Conservation (phyloP, 1,140 invertebrate species). For the Cheumatopsyche charites region DNA sequence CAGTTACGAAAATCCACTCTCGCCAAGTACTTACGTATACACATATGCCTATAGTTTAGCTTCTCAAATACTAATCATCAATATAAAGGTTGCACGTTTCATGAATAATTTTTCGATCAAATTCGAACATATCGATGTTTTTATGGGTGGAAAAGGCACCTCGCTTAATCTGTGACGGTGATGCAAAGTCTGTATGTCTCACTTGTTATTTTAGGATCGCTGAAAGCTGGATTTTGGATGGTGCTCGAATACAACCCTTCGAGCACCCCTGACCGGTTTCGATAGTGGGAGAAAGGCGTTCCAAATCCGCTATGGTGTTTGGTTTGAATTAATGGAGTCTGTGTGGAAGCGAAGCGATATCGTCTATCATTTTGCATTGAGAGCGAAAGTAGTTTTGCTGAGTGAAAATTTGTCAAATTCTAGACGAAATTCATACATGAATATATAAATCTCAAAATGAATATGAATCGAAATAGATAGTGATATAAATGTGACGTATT, state of each 20-base stretch:
- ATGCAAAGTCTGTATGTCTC: background rate
- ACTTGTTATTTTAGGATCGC: conserved; percentile 44
- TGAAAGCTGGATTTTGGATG: conserved; percentile 9
- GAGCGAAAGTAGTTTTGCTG: background rate
- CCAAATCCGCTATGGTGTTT: background rate
- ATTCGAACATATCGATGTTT: background rate
- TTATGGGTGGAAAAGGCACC: background rate
- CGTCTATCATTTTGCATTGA: background rate
- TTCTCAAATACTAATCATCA: no score
- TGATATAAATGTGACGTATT: no score
- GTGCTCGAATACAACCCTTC: no score
- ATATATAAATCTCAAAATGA: no score
- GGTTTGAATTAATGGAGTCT: background rate
- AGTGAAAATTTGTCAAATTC: background rate
- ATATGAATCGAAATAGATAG: no score
- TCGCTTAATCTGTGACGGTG: background rate
- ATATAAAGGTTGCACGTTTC: no score
- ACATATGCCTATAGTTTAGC: no score
- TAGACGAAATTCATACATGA: no score
- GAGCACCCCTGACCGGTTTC: background rate
- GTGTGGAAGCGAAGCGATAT: no score
- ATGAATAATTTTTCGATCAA: no score
- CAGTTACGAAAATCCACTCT: no score
- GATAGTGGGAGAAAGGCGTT: conserved; percentile 2
- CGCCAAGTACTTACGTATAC: no score